Conservation (phyloP, 2,888 invertebrate species). For the Folsomia manolachei region DNA sequence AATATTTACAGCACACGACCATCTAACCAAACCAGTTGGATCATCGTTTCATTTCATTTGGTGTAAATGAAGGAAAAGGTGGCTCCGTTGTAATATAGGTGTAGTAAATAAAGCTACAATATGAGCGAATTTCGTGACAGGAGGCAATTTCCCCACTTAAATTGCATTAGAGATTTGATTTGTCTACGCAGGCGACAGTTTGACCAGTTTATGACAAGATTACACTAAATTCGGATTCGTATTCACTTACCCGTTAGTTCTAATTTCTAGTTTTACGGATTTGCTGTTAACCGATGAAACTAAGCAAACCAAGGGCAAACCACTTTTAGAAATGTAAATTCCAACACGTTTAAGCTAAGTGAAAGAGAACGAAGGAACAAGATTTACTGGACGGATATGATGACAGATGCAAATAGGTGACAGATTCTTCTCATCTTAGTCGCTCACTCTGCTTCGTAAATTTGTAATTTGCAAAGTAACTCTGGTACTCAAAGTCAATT, state of each 20-base stretch:
- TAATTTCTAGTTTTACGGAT: background rate
- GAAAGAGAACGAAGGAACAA: background rate
- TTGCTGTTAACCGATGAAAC: too few species aligned
- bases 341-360: background rate
- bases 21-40: background rate
- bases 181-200: background rate
- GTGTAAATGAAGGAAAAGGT: too few species aligned
- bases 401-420: background rate
- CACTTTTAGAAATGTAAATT: background rate
- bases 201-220: constrained; percentile 4
- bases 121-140: constrained; percentile 1
- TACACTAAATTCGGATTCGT: background rate
- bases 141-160: background rate
- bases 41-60: too few species aligned
- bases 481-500: background rate
- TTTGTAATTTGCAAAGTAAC: background rate
- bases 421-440: too few species aligned
- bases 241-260: background rate
- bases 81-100: background rate
- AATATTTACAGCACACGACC: background rate
- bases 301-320: background rate
- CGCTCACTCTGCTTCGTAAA: too few species aligned
- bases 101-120: background rate
- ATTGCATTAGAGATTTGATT: background rate
- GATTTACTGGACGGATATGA: background rate